Base-by-base conservation (phyloP, 2,113 vertebrate genomes). In the Cynoglossus semilaevis region DNA sequence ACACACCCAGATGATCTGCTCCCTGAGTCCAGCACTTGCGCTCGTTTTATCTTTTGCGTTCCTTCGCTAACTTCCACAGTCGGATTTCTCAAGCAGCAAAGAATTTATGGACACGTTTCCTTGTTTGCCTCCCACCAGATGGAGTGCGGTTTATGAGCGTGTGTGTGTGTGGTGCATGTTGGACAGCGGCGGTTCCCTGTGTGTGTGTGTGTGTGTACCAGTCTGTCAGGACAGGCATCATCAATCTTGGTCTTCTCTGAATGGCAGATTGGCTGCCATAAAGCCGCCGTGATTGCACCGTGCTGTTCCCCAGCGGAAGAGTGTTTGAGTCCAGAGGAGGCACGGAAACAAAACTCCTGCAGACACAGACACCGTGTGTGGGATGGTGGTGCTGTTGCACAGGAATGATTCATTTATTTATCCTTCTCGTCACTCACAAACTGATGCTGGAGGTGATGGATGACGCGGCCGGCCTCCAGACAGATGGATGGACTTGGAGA, bases 251-350 rank as follows among this genome's bases (percentile, higher is more conserved):
- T 67, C 42, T 13, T 9, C 45, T 17, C 16, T 82, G 79, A 79
- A 79, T 67, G 70, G 72, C 51, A 71, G 72, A 86, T 67, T 46
- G 82, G 80, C 72, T 70, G 78, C 76, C 70, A 74, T 83, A 80
- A 85, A 86, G 16, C 40, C 15, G 29, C 40, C 46, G 54, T 80
- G 74, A 68, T 74, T 76, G 60, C 72, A 22, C 51, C 46, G 61
- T 57, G 72, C 69, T 53, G 77, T 77, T 82, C 70, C 22, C 67
- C 71, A 66, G 57, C 9, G 44, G 64, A 66, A 64, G 58, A 44
- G 43, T 71, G 22, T 66, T 54, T 74, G 35, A 52, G 46, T 36
- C 50, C 34, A 37, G 47, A 43, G 63, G 63, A 67, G 66, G 70
- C 73, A 66, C 61, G 71, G 78, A 81, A 74, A 87, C 69, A 70